Conservation (phyloP, 2,113 vertebrate genomes). For the Pterocles gutturalis region DNA sequence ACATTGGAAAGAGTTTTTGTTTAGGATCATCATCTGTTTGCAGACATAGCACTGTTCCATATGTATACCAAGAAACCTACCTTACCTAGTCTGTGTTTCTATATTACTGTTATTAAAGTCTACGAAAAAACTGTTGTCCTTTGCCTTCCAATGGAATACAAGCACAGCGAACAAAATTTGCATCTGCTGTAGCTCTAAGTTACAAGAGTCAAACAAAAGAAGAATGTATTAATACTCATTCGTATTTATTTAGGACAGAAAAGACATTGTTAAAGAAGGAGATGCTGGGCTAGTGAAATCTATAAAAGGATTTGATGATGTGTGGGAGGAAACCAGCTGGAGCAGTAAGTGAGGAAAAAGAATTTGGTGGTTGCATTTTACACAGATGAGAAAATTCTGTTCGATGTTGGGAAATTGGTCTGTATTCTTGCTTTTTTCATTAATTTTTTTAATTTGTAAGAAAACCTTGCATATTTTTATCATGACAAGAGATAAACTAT, state of each 20-base stretch:
- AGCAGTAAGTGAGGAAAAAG: background rate
- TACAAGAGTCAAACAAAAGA: conserved; percentile 25
- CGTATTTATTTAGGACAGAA: conserved; percentile 33
- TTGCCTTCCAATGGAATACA: background rate
- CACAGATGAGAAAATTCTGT: background rate
- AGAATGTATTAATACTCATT: conserved; percentile 35
- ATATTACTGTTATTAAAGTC: background rate
- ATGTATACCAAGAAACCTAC: background rate
- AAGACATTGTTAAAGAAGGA: background rate
- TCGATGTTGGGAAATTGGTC: background rate
- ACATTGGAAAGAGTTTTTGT: background rate
- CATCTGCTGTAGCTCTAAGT: background rate
- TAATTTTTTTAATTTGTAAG: background rate
- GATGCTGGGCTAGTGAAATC: background rate
- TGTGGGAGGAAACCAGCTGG: conserved; percentile 34
- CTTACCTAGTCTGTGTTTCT: background rate
- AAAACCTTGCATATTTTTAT: background rate
- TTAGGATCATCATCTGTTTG: background rate
- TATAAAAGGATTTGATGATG: conserved; percentile 20
- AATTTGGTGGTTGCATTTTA: conserved; percentile 6
- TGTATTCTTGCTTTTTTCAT: background rate
- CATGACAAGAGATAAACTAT: background rate
- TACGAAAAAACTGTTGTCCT: background rate
- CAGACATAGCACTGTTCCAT: background rate
- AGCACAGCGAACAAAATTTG: background rate